Evolutionary conservation across 2,888 invertebrate species (phyloP), one percentile per base, ranked within the genome.

Genomic region (Parochlus steinenii): DNA sequence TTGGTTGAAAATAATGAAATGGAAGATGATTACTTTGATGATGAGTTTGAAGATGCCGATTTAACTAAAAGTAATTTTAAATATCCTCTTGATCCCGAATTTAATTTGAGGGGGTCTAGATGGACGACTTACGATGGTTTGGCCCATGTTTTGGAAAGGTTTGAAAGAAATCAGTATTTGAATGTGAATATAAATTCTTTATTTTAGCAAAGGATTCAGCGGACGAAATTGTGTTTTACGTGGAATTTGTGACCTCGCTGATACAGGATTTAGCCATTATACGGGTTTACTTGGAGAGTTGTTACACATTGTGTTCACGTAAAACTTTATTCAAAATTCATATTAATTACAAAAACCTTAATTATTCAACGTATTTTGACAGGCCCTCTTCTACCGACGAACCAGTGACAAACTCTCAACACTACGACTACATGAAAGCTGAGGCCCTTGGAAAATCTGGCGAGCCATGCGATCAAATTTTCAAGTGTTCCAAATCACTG

Each of bases 351-450:
- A 10, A 16, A n/a, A 19, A 31, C 5, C 16, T 25, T 14, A 16
- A 10, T 26, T 22, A 19, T 12, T 5, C n/a, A 5, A 4, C 6
- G 4, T 11, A n/a, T 16, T 10, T 6, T 16, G n/a, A 6, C 15
- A 33, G 33, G 5, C 33, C 33, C 5, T 33, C 33, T 7, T n/a
- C 33, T 4, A n/a, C 33, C 4, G 5, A 4, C 8, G 33, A 33
- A 7, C 5, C 5, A 3, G 11, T 33, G 8, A 11, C 15, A 16
- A 17, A 33, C 6, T 11, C 12, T 10, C 15, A 17, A 4, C 24
- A 33, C 23, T 14, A 33, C 18, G 33, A 33, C 10, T 33, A 33
- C 18, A n/a, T 33, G 10, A 22, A 24, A n/a, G 33, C 33, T n/a
- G 33, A 33, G 18, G 16, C 15, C 4, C 12, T 33, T 4, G 33